These are phyloP conservation scores for Sinocyclocheilus anshuiensis DNA, from an alignment of 2,113 vertebrate species.

Conservation along the genomic window DNA sequence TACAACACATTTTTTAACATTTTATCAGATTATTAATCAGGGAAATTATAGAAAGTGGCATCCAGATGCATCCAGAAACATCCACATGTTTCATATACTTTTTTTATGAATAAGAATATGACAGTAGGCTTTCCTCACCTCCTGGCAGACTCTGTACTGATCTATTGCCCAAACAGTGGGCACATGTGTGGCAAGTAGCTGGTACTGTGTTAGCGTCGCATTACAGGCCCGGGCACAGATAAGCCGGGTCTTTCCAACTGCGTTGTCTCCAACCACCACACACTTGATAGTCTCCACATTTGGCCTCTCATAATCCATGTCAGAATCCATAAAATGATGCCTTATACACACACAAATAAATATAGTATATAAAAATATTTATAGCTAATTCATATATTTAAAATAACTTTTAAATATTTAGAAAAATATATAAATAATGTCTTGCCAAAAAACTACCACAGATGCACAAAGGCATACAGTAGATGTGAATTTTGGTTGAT, in stretches of 20 bases:
- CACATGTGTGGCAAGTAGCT: slow-evolving; percentile 95
- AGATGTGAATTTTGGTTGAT: background rate
- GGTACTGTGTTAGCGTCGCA: slow-evolving; percentile 96
- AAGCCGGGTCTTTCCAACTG: slow-evolving; percentile 95
- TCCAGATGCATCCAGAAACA: too few relatives aligned
- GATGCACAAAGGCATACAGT: background rate
- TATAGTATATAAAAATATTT: background rate
- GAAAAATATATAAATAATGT: too few relatives aligned
- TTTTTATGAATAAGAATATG: background rate
- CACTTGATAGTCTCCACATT: slow-evolving; percentile 99
- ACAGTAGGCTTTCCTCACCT: slow-evolving; percentile 78
- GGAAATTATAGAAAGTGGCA: background rate
- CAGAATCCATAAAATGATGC: slow-evolving; percentile 95
- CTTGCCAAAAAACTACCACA: background rate
- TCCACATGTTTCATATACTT: background rate
- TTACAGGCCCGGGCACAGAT: slow-evolving; percentile 98
- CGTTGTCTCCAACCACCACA: slow-evolving; percentile 98
- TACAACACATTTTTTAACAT: background rate
- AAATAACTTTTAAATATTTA: background rate
- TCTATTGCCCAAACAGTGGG: slow-evolving; percentile 99
- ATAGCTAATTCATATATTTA: background rate
- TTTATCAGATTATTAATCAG: background rate
- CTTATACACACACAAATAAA: slow-evolving; percentile 65
- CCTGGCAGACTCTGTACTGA: slow-evolving; percentile 97
- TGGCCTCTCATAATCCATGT: slow-evolving; percentile 99